Percentiles rank a stretch among this genome's conserved stretches.
phyloP scores from a whole-genome alignment of 2,113 vertebrate genomes.

The Gadus macrocephalus region DNA sequence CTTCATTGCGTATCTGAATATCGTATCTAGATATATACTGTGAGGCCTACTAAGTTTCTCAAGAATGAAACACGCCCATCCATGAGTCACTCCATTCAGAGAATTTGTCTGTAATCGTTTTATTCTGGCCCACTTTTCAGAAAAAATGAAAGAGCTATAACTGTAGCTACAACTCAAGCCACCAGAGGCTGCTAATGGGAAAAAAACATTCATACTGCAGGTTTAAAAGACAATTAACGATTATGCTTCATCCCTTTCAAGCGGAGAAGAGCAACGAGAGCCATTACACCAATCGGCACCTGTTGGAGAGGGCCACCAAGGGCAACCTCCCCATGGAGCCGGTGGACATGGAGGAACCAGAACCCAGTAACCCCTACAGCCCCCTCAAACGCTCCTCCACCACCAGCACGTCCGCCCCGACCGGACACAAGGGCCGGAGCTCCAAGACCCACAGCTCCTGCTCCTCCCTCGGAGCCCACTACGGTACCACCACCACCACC shows the following conservation, averaged over 20 bases:
- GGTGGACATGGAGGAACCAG: constrained; percentile 76
- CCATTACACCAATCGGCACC: constrained; percentile 86
- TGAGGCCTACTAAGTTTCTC: too few species aligned
- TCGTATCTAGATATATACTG: too few species aligned
- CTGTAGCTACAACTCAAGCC: too few species aligned
- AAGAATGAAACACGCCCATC: too few species aligned
- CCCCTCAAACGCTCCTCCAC: constrained; percentile 73
- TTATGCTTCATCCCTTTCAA: constrained; percentile 49
- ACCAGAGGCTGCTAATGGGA: too few species aligned
- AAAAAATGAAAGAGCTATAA: too few species aligned
- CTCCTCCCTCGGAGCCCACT: constrained; percentile 67
- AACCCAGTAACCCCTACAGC: constrained; percentile 81
- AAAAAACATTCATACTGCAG: too few species aligned
- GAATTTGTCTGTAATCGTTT: too few species aligned
- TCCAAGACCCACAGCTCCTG: constrained; percentile 74
- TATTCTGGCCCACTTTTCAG: too few species aligned
- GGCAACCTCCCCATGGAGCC: constrained; percentile 87
- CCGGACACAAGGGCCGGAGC: constrained; percentile 72
- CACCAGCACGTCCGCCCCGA: constrained; percentile 55
- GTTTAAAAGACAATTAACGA: too few species aligned
- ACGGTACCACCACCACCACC: constrained; percentile 71
- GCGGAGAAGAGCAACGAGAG: constrained; percentile 90
- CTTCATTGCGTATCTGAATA: too few species aligned
- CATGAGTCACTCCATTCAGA: too few species aligned
- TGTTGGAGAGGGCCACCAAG: constrained; percentile 82